Evolutionary conservation across 2,797 vertebrate species (phyloP), one percentile per base, ranked within the genome.

Genomic region (Gallinago nigripennis): DNA sequence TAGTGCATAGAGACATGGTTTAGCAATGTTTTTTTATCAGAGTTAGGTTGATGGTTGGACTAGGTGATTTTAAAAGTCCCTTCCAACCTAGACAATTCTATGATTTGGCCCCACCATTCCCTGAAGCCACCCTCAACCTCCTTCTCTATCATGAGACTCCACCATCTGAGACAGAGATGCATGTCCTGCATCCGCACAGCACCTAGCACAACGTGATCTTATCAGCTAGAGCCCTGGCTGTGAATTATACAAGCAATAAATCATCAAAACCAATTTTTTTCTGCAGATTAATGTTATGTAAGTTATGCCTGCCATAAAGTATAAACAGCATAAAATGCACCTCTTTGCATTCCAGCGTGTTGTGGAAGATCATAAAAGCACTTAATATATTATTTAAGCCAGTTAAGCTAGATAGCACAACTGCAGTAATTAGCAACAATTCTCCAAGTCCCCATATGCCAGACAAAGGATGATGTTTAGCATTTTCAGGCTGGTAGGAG

Each of bases 311-410:
- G 90, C 83, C 75, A 81, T 83, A 82, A 85, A 86, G 45, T 63
- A 46, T 71, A 80, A 92, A 81, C 48, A 56, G 78, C 81, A 90
- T 61, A 82, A 93, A 92, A 68, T 31, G 79, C 95, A 89, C 81
- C 83, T 90, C 88, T 92, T 75, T 48, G 71, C 90, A 85, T 95
- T 92, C 81, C 65, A 93, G 75, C 4, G 0, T 30, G 54, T 61
- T 87, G 88, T 61, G 69, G 76, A 91, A 95, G 91, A 87, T 72
- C 94, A 71, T 95, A 94, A 96, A 95, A 91, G 86, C 81, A 91
- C 93, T 95, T 96, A 96, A 95, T 93, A 80, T 87, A 94, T 96
- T 95, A 95, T 96, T 96, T 92, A 92, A 93, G 75, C 68, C 88
- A 64, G 71, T 95, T 85, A 93, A 96, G 86, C 11, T 5, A 78